These are phyloP conservation scores for Amia ocellicauda DNA, from an alignment of 2,113 vertebrate genomes.

Conservation along the genomic window DNA sequence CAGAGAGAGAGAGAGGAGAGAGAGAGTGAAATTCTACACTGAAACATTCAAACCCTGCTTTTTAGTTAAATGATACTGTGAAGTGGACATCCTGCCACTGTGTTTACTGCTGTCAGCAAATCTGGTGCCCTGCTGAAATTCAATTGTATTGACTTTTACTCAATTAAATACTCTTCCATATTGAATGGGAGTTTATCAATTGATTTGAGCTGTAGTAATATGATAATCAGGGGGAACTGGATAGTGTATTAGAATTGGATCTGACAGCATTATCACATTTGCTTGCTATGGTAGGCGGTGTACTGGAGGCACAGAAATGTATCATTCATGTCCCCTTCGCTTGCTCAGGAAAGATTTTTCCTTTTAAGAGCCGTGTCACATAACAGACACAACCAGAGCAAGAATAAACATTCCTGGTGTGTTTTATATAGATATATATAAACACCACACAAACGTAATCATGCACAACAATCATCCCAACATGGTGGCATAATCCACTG, in stretches of 20 bases:
- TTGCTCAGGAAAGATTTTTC: constrained; percentile 55
- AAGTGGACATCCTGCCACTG: constrained; percentile 66
- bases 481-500: too few species aligned
- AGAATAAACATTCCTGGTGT: too few species aligned
- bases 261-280: constrained; percentile 63
- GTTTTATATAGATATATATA: neutral
- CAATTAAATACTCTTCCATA: constrained; percentile 96
- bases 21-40: constrained; percentile 13
- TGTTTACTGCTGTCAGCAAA: constrained; percentile 90
- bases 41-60: constrained; percentile 8
- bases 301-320: constrained; percentile 54
- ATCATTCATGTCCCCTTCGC: constrained; percentile 49
- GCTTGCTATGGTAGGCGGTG: constrained; percentile 56
- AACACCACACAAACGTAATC: neutral
- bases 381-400: neutral
- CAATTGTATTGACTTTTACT: constrained; percentile 97
- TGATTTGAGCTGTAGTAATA: constrained; percentile 96
- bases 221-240: constrained; percentile 95
- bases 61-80: constrained; percentile 25
- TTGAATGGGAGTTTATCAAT: constrained; percentile 97
- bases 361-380: constrained; percentile 32
- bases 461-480: too few species aligned
- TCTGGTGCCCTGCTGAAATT: constrained; percentile 86
- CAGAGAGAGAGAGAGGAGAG: too few species aligned
- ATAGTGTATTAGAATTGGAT: constrained; percentile 88